Evolutionary conservation across 1,140 invertebrate species (phyloP).

Genomic region (Caenorhabditis tropicalis): DNA sequence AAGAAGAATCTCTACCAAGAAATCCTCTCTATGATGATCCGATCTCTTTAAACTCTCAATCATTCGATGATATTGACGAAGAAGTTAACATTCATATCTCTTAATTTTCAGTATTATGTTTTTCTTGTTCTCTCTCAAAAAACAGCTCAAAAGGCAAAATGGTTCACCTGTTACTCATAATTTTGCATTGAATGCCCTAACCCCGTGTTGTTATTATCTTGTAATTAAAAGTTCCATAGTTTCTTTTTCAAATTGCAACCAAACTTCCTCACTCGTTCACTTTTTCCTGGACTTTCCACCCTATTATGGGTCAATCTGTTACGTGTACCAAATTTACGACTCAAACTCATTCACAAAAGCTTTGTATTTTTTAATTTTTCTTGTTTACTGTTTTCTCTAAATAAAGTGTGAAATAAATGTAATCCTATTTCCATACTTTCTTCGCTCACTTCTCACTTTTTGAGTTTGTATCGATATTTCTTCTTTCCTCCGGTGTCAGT

Average conservation of each 20-base stretch:
- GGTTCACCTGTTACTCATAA: neutral
- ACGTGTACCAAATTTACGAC: neutral
- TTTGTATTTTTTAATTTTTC: constrained; percentile 8
- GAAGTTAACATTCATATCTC: constrained; percentile 35
- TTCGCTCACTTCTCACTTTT: neutral
- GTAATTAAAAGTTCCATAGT: neutral
- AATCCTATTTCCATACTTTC: no score
- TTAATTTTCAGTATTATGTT: neutral
- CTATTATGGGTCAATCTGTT: constrained; percentile 12
- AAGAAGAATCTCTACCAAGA: neutral
- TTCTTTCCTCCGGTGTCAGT: neutral
- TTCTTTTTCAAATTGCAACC: neutral
- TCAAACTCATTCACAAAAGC: constrained; percentile 10
- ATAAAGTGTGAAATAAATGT: neutral
- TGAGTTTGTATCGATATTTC: constrained; percentile 26
- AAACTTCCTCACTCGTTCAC: constrained; percentile 26
- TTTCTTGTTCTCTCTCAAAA: neutral
- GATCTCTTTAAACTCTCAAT: constrained; percentile 6
- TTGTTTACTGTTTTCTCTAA: neutral
- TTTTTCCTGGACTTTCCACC: constrained; percentile 8
- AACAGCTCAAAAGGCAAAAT: neutral
- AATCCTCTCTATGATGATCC: constrained; percentile 17
- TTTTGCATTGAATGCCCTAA: neutral
- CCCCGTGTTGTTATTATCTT: constrained; percentile 6
- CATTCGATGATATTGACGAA: constrained; percentile 26